These are phyloP conservation scores for Sebastiscus albofasciatus DNA, from an alignment of 2,797 vertebrate genomes.

Conservation along the genomic window DNA sequence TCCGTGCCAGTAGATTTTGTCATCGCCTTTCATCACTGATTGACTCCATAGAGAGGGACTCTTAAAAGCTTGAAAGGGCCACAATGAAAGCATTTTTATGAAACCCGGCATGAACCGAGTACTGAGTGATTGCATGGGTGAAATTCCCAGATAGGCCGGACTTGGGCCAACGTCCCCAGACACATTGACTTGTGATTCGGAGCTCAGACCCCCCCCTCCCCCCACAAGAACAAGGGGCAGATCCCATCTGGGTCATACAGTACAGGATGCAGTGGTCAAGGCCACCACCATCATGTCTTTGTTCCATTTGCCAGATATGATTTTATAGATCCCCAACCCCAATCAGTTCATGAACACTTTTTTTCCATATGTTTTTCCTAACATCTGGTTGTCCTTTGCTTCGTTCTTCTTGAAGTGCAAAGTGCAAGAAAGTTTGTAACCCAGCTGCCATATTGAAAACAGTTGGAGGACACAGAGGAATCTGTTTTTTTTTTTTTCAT, in stretches of 20 bases:
- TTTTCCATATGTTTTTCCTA: neutral
- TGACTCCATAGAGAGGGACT: conserved; percentile 33
- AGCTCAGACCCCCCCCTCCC: conserved; percentile 5
- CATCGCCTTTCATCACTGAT: conserved; percentile 40
- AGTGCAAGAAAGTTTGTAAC: neutral
- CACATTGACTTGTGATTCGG: conserved; percentile 47
- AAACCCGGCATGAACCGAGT: conserved; percentile 48
- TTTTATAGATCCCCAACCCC: neutral
- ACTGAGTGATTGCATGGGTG: conserved; percentile 37
- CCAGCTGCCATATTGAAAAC: too few species aligned
- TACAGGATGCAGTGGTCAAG: neutral
- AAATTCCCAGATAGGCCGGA: conserved; percentile 50
- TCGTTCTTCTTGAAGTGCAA: neutral
- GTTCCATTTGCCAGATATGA: neutral
- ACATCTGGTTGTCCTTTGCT: neutral
- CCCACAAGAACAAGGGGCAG: conserved; percentile 10
- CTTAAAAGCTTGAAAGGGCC: conserved; percentile 31
- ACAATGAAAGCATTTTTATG: conserved; percentile 46
- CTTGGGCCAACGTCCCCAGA: conserved; percentile 69
- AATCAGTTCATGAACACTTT: neutral
- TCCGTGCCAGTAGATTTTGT: conserved; percentile 42
- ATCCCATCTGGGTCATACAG: conserved; percentile 6
- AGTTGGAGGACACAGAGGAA: too few species aligned
- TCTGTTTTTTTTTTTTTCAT: too few species aligned
- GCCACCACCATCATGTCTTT: conserved; percentile 2